Percentiles rank a stretch among this genome's conserved stretches.
These are phyloP conservation scores for Hypanus sabinus DNA, from an alignment of 2,113 vertebrate species.

Conservation along the genomic window DNA sequence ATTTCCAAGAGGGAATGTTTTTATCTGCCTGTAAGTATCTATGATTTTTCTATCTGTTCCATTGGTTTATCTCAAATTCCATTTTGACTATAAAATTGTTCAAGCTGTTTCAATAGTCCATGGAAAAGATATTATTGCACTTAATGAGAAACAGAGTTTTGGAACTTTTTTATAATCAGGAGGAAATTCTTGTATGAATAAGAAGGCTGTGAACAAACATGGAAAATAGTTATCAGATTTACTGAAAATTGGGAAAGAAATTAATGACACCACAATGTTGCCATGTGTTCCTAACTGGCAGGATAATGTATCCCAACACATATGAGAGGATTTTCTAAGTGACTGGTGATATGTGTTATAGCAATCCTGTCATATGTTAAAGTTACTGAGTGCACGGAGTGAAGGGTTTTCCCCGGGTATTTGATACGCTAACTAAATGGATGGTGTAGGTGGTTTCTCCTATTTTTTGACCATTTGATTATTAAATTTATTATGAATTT, in stretches of 20 bases:
- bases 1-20: neutral
- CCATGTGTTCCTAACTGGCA: neutral
- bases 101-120: neutral
- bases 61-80: neutral
- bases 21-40: neutral
- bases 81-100: neutral
- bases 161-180: neutral
- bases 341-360: neutral
- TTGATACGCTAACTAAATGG: neutral
- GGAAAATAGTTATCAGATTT: neutral
- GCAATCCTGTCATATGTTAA: neutral
- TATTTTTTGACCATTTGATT: neutral
- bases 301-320: neutral
- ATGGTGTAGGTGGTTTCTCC: neutral
- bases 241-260: neutral
- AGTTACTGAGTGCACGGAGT: neutral
- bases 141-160: neutral
- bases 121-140: neutral
- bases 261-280: neutral
- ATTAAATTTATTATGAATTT: neutral
- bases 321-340: neutral
- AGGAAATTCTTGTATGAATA: neutral
- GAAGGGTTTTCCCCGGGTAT: neutral
- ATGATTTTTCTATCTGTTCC: neutral
- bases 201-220: neutral